phyloP scores from a whole-genome alignment of 2,888 invertebrate species.

The Pharmacophagus antenor region DNA sequence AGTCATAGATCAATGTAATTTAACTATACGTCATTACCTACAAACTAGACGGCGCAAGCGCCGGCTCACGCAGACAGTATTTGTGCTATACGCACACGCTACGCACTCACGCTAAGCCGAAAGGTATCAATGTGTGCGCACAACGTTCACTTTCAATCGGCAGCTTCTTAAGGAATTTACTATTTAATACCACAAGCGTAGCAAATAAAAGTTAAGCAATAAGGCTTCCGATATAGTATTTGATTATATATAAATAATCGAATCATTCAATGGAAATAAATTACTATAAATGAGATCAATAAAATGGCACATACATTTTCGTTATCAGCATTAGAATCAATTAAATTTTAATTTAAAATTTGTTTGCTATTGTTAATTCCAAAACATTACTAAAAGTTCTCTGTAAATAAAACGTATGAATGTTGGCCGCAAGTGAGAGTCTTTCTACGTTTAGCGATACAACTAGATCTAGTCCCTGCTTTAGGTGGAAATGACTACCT shows the following conservation, averaged over 20 bases:
- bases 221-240: neutral
- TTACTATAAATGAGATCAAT: no score
- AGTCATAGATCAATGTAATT: slow-evolving; percentile 4
- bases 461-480: no score
- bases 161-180: slow-evolving; percentile 19
- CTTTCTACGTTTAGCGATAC: no score
- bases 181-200: slow-evolving; percentile 14
- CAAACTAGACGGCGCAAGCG: slow-evolving; percentile 9
- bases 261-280: no score
- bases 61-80: slow-evolving; percentile 8
- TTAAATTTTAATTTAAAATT: no score
- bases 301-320: no score
- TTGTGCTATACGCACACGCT: neutral
- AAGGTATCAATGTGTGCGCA: slow-evolving; percentile 8
- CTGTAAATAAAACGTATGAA: no score
- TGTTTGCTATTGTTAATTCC: no score
- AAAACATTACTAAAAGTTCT: no score
- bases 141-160: slow-evolving; percentile 27
- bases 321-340: no score
- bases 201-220: neutral
- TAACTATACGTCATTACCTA: slow-evolving; percentile 23
- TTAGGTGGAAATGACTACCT: no score
- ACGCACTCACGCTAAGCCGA: neutral
- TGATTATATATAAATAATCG: neutral
- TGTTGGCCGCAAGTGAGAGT: no score